Conservation (phyloP, 2,888 invertebrate genomes). For the Boloria selene region DNA sequence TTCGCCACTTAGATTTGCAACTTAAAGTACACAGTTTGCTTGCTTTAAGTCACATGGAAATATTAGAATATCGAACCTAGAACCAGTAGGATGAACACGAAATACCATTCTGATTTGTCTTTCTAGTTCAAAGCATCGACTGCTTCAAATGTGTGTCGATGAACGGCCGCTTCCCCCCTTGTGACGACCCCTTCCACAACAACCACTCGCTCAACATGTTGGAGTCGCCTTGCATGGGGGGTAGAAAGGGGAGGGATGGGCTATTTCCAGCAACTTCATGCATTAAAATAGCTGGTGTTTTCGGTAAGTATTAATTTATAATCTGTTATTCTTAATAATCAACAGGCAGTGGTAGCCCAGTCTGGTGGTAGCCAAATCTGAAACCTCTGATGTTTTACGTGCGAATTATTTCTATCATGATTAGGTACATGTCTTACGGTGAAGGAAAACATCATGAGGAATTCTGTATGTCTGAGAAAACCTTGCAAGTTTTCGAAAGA, state of each 20-base stretch:
- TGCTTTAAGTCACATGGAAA: too few relatives aligned
- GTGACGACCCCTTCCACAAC: slow-evolving; percentile 98
- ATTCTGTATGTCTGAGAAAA: too few relatives aligned
- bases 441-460: too few relatives aligned
- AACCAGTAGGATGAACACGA: background rate
- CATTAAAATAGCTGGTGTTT: slow-evolving; percentile 95
- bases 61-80: background rate
- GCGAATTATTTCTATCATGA: too few relatives aligned
- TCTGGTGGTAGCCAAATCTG: too few relatives aligned
- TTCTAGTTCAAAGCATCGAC: slow-evolving; percentile 87
- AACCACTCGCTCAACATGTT: slow-evolving; percentile 92
- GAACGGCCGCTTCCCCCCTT: slow-evolving; percentile 91
- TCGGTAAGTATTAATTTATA: slow-evolving; percentile 84
- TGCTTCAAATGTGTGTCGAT: slow-evolving; percentile 98
- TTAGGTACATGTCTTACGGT: too few relatives aligned
- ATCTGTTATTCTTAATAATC: too few relatives aligned
- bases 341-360: too few relatives aligned
- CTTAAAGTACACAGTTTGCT: too few relatives aligned
- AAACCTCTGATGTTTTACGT: too few relatives aligned
- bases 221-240: slow-evolving; percentile 96
- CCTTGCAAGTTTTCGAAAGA: too few relatives aligned
- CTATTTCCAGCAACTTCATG: slow-evolving; percentile 98
- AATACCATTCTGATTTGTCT: slow-evolving; percentile 1
- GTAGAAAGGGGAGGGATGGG: slow-evolving; percentile 95
- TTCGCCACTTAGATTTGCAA: too few relatives aligned